These are phyloP conservation scores for Trichomalopsis sarcophagae DNA, from an alignment of 1,140 invertebrate genomes.

Conservation along the genomic window DNA sequence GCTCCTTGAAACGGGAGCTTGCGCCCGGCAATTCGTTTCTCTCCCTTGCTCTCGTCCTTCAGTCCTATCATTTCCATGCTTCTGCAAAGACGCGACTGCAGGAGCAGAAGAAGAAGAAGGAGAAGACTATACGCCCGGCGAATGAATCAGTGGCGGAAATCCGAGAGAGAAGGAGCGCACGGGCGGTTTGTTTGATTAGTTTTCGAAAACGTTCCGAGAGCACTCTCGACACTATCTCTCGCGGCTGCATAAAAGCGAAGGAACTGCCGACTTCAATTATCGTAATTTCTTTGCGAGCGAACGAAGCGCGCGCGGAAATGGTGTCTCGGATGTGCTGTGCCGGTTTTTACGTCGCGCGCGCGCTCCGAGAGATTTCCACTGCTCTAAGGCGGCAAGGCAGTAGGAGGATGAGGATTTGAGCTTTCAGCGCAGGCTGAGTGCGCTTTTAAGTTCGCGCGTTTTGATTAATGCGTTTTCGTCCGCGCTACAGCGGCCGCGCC, in stretches of 20 bases:
- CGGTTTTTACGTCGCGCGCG: background rate
- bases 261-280: background rate
- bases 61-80: slow-evolving; percentile 16
- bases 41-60: background rate
- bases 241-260: background rate
- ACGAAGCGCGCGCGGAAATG: background rate
- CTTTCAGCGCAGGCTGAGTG: slow-evolving; percentile 27
- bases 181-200: slow-evolving; percentile 26
- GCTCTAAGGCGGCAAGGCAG: background rate
- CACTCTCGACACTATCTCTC: background rate
- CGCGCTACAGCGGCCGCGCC: background rate
- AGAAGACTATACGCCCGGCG: background rate
- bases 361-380: background rate
- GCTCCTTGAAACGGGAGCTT: slow-evolving; percentile 26
- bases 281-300: background rate
- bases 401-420: background rate
- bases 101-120: background rate
- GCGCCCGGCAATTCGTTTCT: slow-evolving; percentile 21
- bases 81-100: background rate
- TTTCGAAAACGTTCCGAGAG: slow-evolving; percentile 15
- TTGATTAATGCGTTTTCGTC: slow-evolving; percentile 39
- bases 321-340: background rate
- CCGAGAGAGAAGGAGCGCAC: background rate
- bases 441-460: slow-evolving; percentile 23
- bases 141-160: background rate